These are phyloP conservation scores for Cygnus olor DNA, from an alignment of 2,797 vertebrate genomes.

Conservation along the genomic window DNA sequence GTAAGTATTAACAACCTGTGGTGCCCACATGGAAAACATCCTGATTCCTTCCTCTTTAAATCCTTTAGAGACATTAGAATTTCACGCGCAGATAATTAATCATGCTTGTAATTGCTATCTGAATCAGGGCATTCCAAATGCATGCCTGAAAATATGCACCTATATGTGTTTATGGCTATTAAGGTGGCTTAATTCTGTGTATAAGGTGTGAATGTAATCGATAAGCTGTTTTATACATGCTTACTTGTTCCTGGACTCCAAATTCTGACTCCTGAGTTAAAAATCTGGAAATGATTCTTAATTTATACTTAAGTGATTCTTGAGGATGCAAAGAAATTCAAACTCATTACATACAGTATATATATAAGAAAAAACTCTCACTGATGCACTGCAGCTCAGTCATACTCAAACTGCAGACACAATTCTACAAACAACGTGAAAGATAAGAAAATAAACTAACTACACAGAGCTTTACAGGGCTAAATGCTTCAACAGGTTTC, in stretches of 20 bases:
- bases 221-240: neutral
- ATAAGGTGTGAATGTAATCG: neutral
- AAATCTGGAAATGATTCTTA: neutral
- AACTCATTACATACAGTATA: neutral
- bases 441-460: neutral
- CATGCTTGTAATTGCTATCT: neutral
- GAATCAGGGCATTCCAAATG: neutral
- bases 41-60: neutral
- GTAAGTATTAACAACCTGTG: neutral
- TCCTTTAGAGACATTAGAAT: neutral
- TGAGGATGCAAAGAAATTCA: neutral
- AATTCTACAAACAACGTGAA: neutral
- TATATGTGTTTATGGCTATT: neutral
- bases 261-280: neutral
- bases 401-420: neutral
- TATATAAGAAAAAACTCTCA: neutral
- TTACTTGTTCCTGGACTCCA: neutral
- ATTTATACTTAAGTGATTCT: neutral
- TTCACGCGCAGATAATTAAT: neutral
- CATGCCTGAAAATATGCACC: neutral
- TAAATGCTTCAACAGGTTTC: neutral
- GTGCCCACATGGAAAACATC: neutral
- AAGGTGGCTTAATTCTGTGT: neutral
- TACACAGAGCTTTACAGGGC: neutral
- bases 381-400: neutral